Evolutionary conservation across 2,797 vertebrate genomes (phyloP).

Genomic region (Neosilurus mollespiculum): DNA sequence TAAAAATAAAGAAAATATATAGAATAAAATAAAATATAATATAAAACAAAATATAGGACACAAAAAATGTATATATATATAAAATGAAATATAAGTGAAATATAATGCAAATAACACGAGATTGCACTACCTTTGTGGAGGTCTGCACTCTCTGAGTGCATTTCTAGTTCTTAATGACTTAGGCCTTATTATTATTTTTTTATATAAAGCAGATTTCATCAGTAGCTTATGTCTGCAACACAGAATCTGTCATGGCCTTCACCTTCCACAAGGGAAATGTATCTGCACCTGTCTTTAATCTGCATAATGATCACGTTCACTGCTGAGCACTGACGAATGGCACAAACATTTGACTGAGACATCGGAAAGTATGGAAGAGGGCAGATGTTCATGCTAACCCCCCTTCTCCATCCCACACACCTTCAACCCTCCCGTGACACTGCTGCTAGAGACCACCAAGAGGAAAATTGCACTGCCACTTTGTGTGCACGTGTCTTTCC

Average conservation of each 20-base stretch:
- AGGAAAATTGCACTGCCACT: slow-evolving; percentile 47
- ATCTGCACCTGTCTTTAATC: slow-evolving; percentile 67
- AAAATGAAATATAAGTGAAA: too few relatives aligned
- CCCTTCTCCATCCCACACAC: slow-evolving; percentile 34
- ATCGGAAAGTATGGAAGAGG: slow-evolving; percentile 31
- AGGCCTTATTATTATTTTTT: not conserved
- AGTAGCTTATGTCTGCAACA: not conserved
- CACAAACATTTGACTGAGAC: slow-evolving; percentile 59
- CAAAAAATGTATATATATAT: too few relatives aligned
- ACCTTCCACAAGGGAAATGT: slow-evolving; percentile 53
- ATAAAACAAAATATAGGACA: too few relatives aligned
- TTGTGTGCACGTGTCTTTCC: slow-evolving; percentile 31
- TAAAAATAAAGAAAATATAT: too few relatives aligned
- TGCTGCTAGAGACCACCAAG: slow-evolving; percentile 60
- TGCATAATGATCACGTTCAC: slow-evolving; percentile 67
- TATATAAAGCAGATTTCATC: not conserved
- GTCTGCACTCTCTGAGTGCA: too few relatives aligned
- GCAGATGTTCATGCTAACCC: slow-evolving; percentile 59
- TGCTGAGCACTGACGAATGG: slow-evolving; percentile 63
- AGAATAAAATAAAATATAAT: too few relatives aligned
- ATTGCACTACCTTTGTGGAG: too few relatives aligned
- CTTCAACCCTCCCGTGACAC: slow-evolving; percentile 41
- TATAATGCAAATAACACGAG: too few relatives aligned
- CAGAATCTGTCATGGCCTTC: slow-evolving; percentile 39
- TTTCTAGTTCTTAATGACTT: not conserved